phyloP scores from a whole-genome alignment of 1,140 invertebrate genomes.

The Aphelinus atriplicis region DNA sequence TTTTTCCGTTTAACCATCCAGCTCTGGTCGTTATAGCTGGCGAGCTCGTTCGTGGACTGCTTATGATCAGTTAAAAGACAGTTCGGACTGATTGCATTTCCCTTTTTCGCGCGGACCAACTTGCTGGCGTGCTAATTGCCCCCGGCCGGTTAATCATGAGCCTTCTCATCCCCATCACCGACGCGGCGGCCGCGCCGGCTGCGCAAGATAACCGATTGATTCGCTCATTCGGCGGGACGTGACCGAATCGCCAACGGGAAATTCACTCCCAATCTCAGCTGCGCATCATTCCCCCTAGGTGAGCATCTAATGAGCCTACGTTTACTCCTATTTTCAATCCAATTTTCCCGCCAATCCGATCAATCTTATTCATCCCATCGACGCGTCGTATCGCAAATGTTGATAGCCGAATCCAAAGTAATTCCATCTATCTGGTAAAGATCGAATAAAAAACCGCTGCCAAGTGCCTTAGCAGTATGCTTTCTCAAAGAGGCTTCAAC shows the following conservation, averaged over 20 bases:
- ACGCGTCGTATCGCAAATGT: too few species aligned
- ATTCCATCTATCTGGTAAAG: too few species aligned
- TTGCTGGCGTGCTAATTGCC: conserved; percentile 4
- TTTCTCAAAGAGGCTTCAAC: too few species aligned
- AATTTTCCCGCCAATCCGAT: too few species aligned
- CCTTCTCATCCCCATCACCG: not conserved
- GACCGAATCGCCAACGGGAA: conserved; percentile 8
- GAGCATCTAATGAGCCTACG: too few species aligned
- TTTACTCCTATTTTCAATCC: too few species aligned
- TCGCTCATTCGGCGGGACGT: conserved; percentile 4
- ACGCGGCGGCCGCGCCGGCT: not conserved
- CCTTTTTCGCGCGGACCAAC: conserved; percentile 1
- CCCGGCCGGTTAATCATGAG: not conserved
- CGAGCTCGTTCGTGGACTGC: not conserved
- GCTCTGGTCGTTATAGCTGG: too few species aligned
- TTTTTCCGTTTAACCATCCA: not conserved
- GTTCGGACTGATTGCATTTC: conserved; percentile 18
- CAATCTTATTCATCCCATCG: too few species aligned
- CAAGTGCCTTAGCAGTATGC: too few species aligned
- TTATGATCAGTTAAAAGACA: conserved; percentile 19
- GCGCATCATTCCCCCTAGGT: too few species aligned
- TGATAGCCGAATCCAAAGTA: too few species aligned
- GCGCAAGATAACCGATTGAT: conserved; percentile 3
- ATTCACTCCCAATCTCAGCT: not conserved
- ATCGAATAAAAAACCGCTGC: too few species aligned